A percentile compares a stretch with the other conserved stretches of the same genome.
Evolutionary conservation across 2,113 vertebrate genomes (phyloP).

Genomic region (Mormoops blainvillei): DNA sequence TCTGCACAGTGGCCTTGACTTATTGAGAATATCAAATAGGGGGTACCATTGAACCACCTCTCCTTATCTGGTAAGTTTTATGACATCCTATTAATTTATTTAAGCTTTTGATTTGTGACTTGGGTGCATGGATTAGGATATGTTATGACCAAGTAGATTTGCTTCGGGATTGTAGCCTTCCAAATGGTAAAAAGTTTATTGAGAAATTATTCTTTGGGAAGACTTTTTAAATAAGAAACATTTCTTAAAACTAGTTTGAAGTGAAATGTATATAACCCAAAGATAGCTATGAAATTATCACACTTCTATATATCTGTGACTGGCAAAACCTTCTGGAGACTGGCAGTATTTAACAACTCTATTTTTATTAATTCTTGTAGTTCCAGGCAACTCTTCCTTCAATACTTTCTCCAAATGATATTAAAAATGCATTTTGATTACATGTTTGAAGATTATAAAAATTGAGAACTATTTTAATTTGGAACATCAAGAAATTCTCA

Average conservation of each 20-base stretch:
- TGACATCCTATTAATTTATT: not conserved
- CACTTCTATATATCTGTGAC: conserved; percentile 52
- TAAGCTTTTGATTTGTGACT: not conserved
- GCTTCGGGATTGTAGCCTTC: not conserved
- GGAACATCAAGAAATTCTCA: conserved; percentile 48
- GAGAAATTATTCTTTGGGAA: not conserved
- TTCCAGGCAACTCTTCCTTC: conserved; percentile 16
- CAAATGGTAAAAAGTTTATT: not conserved
- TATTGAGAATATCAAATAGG: not conserved
- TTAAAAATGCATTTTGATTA: conserved; percentile 26
- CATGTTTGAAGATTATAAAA: conserved; percentile 38
- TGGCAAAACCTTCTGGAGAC: conserved; percentile 52
- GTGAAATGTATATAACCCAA: conserved; percentile 51
- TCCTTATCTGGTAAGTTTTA: not conserved
- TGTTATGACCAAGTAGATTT: not conserved
- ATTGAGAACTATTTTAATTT: conserved; percentile 56
- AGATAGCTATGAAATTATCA: conserved; percentile 55
- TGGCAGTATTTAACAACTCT: conserved; percentile 58
- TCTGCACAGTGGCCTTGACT: not conserved
- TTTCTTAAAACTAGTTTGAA: conserved; percentile 61
- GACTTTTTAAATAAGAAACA: conserved; percentile 37
- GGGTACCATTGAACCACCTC: not conserved
- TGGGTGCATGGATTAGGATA: not conserved
- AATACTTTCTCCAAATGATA: not conserved
- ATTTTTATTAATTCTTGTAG: conserved; percentile 64